These are phyloP conservation scores for Myrmecobius fasciatus DNA, from an alignment of 2,113 vertebrate genomes.

Conservation along the genomic window DNA sequence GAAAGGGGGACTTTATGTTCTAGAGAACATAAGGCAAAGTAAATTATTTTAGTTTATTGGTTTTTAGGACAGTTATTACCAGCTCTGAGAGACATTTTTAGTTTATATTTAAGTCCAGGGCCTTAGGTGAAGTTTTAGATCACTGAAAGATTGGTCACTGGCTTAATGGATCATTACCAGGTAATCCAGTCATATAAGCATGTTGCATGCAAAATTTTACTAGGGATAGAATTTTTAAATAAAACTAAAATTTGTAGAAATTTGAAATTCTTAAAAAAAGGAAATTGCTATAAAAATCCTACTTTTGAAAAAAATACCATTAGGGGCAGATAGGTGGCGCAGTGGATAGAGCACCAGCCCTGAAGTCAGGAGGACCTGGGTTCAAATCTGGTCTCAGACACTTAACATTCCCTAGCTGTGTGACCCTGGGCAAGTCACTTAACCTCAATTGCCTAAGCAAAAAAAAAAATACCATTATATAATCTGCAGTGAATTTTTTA, in stretches of 20 bases:
- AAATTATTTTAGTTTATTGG: not conserved
- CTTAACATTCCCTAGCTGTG: too few relatives aligned
- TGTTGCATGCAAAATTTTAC: not conserved
- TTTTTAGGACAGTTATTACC: not conserved
- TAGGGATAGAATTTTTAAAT: not conserved
- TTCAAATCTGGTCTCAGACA: too few relatives aligned
- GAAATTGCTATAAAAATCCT: not conserved
- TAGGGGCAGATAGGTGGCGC: too few relatives aligned
- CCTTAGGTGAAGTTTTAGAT: not conserved
- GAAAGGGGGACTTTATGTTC: not conserved
- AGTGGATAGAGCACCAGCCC: too few relatives aligned
- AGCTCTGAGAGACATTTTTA: not conserved
- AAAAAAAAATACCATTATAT: too few relatives aligned
- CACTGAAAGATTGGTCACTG: not conserved
- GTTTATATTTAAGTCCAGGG: not conserved
- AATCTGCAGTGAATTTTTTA: too few relatives aligned
- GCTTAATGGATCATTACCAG: not conserved
- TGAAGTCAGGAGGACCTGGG: too few relatives aligned
- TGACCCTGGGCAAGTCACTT: too few relatives aligned
- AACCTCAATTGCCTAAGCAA: too few relatives aligned
- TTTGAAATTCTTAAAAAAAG: not conserved
- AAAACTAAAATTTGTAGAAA: not conserved
- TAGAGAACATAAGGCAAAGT: not conserved
- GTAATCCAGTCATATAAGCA: not conserved
- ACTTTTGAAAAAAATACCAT: not conserved